These are phyloP conservation scores for Python bivittatus DNA, from an alignment of 2,113 vertebrate genomes.

Conservation along the genomic window DNA sequence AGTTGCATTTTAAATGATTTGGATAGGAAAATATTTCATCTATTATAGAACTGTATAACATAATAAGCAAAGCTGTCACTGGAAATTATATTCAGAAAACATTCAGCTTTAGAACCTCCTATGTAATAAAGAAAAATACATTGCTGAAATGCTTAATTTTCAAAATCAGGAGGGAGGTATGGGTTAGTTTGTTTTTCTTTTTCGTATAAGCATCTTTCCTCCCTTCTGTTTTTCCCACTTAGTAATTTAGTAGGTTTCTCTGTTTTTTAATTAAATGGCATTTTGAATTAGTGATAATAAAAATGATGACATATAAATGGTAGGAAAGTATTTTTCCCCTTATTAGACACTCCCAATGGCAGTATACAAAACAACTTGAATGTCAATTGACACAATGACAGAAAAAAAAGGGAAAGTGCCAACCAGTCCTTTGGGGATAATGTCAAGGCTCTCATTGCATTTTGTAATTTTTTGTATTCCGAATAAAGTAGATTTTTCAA, in stretches of 20 bases:
- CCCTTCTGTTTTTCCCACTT: not conserved
- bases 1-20: constrained; percentile 53
- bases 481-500: constrained; percentile 38
- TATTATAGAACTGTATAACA: constrained; percentile 51
- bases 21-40: constrained; percentile 45
- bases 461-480: constrained; percentile 49
- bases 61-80: constrained; percentile 50
- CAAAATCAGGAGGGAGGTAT: not conserved
- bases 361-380: constrained; percentile 59
- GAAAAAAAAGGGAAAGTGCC: constrained; percentile 32
- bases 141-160: constrained; percentile 42
- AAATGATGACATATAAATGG: constrained; percentile 48
- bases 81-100: constrained; percentile 47
- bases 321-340: constrained; percentile 46
- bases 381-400: constrained; percentile 44
- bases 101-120: constrained; percentile 32
- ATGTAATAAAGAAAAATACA: constrained; percentile 28
- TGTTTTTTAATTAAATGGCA: not conserved
- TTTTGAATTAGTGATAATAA: constrained; percentile 52
- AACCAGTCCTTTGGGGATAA: constrained; percentile 45
- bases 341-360: constrained; percentile 44
- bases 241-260: constrained; percentile 24
- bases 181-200: not conserved
- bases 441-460: not conserved
- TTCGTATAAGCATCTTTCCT: not conserved